Evolutionary conservation across 2,113 vertebrate species (phyloP).

Genomic region (Microtus montanus): DNA sequence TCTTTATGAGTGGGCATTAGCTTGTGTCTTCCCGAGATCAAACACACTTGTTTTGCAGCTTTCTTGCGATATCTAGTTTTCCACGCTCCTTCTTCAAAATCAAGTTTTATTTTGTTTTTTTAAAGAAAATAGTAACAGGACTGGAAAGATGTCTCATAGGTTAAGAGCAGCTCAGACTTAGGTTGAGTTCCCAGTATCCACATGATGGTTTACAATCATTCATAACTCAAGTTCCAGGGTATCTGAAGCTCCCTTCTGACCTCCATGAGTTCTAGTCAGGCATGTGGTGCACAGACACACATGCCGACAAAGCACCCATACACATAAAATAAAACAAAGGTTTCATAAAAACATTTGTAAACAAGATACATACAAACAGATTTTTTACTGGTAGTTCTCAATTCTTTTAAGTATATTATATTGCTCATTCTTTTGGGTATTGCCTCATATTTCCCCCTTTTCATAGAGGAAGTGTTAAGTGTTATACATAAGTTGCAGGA

Average conservation of each 20-base stretch:
- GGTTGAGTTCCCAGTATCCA: not conserved
- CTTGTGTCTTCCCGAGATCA: not conserved
- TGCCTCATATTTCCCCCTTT: not conserved
- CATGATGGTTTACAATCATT: not conserved
- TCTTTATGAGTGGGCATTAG: not conserved
- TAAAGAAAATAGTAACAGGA: not conserved
- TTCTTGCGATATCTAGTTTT: not conserved
- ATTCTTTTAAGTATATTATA: not conserved
- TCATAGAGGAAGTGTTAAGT: not conserved
- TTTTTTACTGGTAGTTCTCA: not conserved
- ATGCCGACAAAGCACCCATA: not conserved
- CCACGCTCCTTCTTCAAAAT: not conserved
- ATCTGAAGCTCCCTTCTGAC: not conserved
- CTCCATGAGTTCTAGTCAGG: not conserved
- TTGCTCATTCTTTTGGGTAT: not conserved
- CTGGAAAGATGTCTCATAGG: not conserved
- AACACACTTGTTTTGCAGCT: not conserved
- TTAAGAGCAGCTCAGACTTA: too few relatives aligned
- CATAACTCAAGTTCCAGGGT: not conserved
- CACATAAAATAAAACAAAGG: not conserved
- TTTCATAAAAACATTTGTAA: not conserved
- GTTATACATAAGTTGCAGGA: not conserved
- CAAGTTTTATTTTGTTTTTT: not conserved
- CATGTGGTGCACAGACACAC: too few relatives aligned
- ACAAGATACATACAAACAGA: not conserved